These are phyloP conservation scores for Hypothenemus hampei DNA, from an alignment of 1,140 invertebrate species.

Conservation along the genomic window DNA sequence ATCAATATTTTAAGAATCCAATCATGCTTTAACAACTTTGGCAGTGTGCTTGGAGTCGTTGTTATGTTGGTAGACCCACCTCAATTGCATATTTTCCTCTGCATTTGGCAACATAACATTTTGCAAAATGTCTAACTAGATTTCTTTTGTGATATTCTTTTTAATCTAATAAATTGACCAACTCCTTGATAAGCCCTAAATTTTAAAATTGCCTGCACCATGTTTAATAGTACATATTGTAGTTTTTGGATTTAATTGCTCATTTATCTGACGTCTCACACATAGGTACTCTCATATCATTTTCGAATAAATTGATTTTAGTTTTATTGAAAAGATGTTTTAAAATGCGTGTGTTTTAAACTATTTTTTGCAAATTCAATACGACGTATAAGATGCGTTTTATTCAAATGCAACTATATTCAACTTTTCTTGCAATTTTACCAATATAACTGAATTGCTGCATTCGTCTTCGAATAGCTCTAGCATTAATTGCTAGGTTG, in stretches of 20 bases:
- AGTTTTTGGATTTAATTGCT: not conserved
- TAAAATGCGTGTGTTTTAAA: not conserved
- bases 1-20: not conserved
- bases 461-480: too few species aligned
- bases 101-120: not conserved
- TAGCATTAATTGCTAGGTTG: too few species aligned
- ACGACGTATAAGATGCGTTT: not conserved
- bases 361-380: not conserved
- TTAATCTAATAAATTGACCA: conserved; percentile 1
- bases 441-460: too few species aligned
- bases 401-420: not conserved
- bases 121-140: not conserved
- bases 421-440: not conserved
- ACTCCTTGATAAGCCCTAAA: conserved; percentile 1
- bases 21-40: not conserved
- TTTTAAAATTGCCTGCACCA: not conserved
- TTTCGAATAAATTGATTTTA: conserved; percentile 1
- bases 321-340: not conserved
- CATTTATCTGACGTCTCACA: conserved; percentile 1
- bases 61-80: not conserved
- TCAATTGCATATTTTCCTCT: not conserved
- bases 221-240: not conserved
- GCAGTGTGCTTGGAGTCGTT: conserved; percentile 1
- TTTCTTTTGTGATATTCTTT: conserved; percentile 1
- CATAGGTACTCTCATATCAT: not conserved